Evolutionary conservation across 2,797 vertebrate species (phyloP).

Genomic region (Periparus ater): DNA sequence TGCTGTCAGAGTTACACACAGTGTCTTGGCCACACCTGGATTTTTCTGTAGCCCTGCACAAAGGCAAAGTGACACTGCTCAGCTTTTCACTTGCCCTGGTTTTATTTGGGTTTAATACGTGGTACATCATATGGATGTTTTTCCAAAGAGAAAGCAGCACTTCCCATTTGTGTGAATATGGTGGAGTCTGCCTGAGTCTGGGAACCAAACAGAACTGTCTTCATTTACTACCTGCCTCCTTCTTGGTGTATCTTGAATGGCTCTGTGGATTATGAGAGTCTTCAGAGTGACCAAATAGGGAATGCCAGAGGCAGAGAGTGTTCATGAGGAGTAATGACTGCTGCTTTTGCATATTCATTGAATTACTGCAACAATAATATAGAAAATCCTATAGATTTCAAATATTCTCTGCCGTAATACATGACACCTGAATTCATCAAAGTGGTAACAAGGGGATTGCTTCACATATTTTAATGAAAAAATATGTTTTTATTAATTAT

Average conservation of each 20-base stretch:
- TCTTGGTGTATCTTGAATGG: background rate
- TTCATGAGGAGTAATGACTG: background rate
- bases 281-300: background rate
- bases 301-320: background rate
- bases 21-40: background rate
- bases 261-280: background rate
- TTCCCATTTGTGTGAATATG: background rate
- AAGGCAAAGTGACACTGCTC: background rate
- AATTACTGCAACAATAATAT: background rate
- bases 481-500: slow-evolving; percentile 27
- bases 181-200: background rate
- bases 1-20: background rate
- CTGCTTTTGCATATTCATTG: slow-evolving; percentile 24
- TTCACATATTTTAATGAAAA: slow-evolving; percentile 16
- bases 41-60: background rate
- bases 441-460: background rate
- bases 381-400: background rate
- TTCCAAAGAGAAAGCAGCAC: background rate
- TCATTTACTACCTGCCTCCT: background rate
- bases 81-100: background rate
- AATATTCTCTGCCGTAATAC: background rate
- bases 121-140: background rate
- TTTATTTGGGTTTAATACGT: background rate
- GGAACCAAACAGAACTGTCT: background rate
- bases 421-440: slow-evolving; percentile 8